Base-by-base conservation (phyloP, 1,140 invertebrate genomes). In the Polypedilum pembai region DNA sequence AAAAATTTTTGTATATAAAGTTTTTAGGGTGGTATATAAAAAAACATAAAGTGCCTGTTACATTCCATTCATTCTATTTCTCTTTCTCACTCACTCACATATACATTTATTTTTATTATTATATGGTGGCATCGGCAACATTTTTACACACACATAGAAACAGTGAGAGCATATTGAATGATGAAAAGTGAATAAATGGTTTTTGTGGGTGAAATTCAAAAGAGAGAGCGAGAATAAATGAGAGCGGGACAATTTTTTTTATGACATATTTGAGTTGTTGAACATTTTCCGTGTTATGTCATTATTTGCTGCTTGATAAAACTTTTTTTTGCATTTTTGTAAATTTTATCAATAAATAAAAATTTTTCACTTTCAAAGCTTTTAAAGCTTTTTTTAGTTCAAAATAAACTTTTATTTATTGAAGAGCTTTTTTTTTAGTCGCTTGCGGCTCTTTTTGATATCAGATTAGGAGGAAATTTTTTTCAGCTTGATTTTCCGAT, bases 111-210 rank as follows among this genome's bases (percentile, higher is more conserved):
- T 17, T 56, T 17, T 56, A 56, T 56, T 17, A 56, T 56, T 17
- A 15, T 12, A 56, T 17, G 24, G 24, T n/a, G 45, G 45, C 45
- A 56, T 56, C 20, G 65, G 65, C 8, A 69, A 69, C 17, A 20
- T 21, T 69, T 15, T 15, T 8, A 56, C 45, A 56, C 10, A 15
- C 45, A 15, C 65, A 69, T 18, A 18, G 65, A 17, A 21, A 8
- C 45, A 56, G 12, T n/a, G n/a, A 56, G 45, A 69, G 18, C 65
- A 69, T 69, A 69, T 69, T 69, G 65, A 69, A 69, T 69, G 65
- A 69, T 69, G 65, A 21, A 69, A 69, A 69, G 65, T 69, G 65
- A 69, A 69, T 69, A 69, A 69, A 69, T 69, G 65, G 65, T 69
- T 66, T 56, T 69, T 69, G 65, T 69, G 65, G 17, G 65, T 20